Evolutionary conservation across 2,888 invertebrate genomes (phyloP), one percentile per base, ranked within the genome.

Genomic region (Stenodera caucasica): DNA sequence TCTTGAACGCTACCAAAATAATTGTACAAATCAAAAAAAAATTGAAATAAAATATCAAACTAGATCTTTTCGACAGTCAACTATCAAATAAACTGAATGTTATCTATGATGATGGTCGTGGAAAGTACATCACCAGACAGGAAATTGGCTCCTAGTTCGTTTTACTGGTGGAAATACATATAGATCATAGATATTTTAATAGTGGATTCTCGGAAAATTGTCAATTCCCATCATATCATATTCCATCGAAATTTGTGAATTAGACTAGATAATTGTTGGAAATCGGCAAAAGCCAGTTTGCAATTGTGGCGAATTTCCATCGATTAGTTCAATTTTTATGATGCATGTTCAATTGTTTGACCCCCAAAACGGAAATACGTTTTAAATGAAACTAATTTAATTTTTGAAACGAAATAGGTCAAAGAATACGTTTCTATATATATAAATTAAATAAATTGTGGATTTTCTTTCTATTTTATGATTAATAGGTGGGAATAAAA

Each of bases 251-350:
- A 26, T 26, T 26, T 37, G 21, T 45, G 45, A 0, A 45, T 45
- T 21, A 45, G 21, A 45, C 18, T 18, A 11, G 45, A 21, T 45
- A 45, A 45, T 45, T 45, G 45, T 45, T 21, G 11, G 45, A 21
- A 21, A 21, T 3, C 7, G 26, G 26, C 7, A 53, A 61, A 53
- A 60, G 58, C 53, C 55, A 63, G 63, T n/a, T n/a, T n/a, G n/a
- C n/a, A n/a, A n/a, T n/a, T n/a, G n/a, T n/a, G n/a, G n/a, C n/a
- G n/a, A n/a, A n/a, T n/a, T n/a, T n/a, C n/a, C n/a, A n/a, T n/a
- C n/a, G 75, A 77, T 77, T 76, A 77, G 73, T 71, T 64, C 75
- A 77, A 77, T 76, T 75, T 73, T 67, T 57, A 65, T 64, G 70
- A 71, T 68, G 73, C 75, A 74, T 72, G 72, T 70, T 68, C 67